Evolutionary conservation across 2,113 vertebrate species (phyloP), one percentile per base, ranked within the genome.

Genomic region (Tachycineta bicolor): DNA sequence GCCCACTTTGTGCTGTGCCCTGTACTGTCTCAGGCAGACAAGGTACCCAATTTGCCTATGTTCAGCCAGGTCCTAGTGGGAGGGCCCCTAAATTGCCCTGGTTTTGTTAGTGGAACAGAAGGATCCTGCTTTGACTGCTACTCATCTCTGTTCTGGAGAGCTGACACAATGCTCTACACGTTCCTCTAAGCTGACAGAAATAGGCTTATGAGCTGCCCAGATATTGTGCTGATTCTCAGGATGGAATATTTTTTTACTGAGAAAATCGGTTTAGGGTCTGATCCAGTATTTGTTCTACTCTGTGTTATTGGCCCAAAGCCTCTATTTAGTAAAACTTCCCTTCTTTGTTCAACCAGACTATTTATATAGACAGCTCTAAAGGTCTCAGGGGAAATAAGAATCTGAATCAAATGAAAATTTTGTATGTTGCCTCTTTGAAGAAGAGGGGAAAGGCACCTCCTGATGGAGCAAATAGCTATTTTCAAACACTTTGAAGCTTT

Each of bases 301-400:
- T 31, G 15, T 63, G 76, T 77, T 89, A 37, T 21, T 96, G 91
- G 90, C 94, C 85, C 77, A 75, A 83, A 75, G 91, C 89, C 89
- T 65, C 87, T 76, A 64, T 96, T 92, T 87, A 89, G 80, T 49
- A 75, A 69, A 71, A 89, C 80, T 96, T 95, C 95, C 94, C 52
- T 83, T 87, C 89, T 94, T 94, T 97, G 93, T 95, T 93, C 68
- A 74, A 55, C 65, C 47, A 41, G 50, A 56, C 91, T 94, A 69
- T 94, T 94, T 94, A 76, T 92, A 84, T 68, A 89, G 65, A 41
- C 73, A 53, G 44, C 53, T 84, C 60, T 82, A 49, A 87, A 67
- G 44, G 46, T 69, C 91, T 60, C 69, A 37, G 44, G 60, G 87
- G 81, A 95, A 91, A 73, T 75, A 24, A 87, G 64, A 90, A 83